Evolutionary conservation across 2,797 vertebrate genomes (phyloP).

Genomic region (Catharus ustulatus): DNA sequence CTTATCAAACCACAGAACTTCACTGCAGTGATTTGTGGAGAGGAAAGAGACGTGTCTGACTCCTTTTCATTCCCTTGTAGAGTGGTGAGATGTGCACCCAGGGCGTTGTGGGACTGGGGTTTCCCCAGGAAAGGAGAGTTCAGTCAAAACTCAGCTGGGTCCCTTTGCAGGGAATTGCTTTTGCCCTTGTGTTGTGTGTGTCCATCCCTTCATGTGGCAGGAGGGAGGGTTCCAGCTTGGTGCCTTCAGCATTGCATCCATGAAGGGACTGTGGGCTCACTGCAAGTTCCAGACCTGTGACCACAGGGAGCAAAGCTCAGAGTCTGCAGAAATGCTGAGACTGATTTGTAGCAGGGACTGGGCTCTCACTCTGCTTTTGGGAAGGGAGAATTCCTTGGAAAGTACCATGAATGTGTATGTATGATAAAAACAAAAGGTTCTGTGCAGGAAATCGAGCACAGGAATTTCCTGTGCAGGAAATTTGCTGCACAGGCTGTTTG

Average conservation of each 20-base stretch:
- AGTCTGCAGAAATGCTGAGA: neutral
- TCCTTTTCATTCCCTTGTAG: neutral
- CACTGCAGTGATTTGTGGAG: neutral
- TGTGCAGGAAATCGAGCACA: neutral
- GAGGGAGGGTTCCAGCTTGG: neutral
- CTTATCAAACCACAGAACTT: slow-evolving; percentile 59
- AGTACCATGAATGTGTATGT: neutral
- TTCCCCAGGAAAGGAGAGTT: neutral
- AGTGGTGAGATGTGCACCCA: neutral
- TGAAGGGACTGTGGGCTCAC: neutral
- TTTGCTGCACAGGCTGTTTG: neutral
- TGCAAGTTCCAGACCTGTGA: neutral
- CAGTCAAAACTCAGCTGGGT: neutral
- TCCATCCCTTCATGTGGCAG: neutral
- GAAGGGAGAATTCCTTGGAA: neutral
- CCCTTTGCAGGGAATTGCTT: neutral
- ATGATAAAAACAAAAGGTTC: neutral
- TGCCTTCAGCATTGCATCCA: neutral
- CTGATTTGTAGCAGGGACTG: neutral
- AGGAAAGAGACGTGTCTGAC: neutral
- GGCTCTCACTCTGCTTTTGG: neutral
- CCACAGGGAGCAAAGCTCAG: neutral
- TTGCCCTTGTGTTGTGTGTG: neutral
- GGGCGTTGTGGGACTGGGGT: neutral
- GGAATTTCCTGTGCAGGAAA: too few species aligned